Base-by-base conservation (phyloP, 2,888 invertebrate species). In the Tinea pellionella region DNA sequence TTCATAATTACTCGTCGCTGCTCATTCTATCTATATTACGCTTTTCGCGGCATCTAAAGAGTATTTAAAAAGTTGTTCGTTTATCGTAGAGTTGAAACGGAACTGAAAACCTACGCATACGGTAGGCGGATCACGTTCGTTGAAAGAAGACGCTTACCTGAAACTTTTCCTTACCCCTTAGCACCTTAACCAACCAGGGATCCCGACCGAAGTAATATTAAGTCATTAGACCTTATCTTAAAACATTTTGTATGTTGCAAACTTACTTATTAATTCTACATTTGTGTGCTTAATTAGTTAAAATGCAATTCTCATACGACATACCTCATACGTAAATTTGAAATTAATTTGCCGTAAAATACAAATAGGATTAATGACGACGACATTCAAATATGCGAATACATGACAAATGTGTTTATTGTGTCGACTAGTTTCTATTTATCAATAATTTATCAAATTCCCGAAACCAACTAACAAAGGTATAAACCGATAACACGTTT, bases 101-200 rank as follows among this genome's bases (percentile, higher is more conserved):
- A 53, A 53, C 53, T 53, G 53, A 19, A 53, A 53, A 53, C 53
- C 53, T 32, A 57, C 18, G 19, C 43, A 59, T 56, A 59, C 59
- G 41, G 75, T 72, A 86, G 71, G 77, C 86, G 60, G 75, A 69
- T 81, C 86, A 86, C 86, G 86, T 85, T 63, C 68, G 68, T 66
- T 71, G 70, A 76, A 76, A 78, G 83, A 82, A 84, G 81, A 79
- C 82, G 85, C 84, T 83, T 81, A 85, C 85, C 83, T 83, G 83
- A 81, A 84, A 83, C 77, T 84, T 82, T 32, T 83, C 78, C 77
- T 71, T 80, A 78, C 78, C 82, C 78, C 80, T 84, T 81, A 80
- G 78, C 83, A 78, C 85, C 84, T 86, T 86, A 85, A 80, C 83
- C 71, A 73, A 77, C 75, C 71, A 66, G 67, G 57, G 32, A 24